These are phyloP conservation scores for Zosterops pallidus DNA, from an alignment of 2,113 vertebrate genomes.

Conservation along the genomic window DNA sequence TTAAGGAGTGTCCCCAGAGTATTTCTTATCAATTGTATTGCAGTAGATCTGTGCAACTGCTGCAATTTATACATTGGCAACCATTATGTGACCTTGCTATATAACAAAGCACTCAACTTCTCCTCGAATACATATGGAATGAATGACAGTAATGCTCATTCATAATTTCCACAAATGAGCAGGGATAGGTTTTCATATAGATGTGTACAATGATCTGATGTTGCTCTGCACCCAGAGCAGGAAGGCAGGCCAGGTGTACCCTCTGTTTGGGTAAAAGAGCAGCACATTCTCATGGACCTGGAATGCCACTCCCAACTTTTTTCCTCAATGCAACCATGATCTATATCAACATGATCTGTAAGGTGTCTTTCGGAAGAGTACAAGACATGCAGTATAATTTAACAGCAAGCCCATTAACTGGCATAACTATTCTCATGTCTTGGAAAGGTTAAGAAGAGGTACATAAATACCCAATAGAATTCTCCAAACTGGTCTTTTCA, in stretches of 20 bases:
- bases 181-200: neutral
- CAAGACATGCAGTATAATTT: neutral
- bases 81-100: neutral
- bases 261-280: neutral
- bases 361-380: neutral
- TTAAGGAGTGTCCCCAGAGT: neutral
- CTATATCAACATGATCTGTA: neutral
- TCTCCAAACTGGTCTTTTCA: neutral
- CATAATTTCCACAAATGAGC: neutral
- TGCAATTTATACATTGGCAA: neutral
- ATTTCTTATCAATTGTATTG: neutral
- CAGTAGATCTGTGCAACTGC: neutral
- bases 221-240: neutral
- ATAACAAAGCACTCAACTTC: neutral
- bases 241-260: neutral
- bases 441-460: neutral
- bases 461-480: neutral
- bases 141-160: neutral
- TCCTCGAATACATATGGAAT: neutral
- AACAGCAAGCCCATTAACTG: neutral
- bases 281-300: rapidly evolving
- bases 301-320: neutral
- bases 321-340: neutral
- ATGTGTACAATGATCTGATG: neutral
- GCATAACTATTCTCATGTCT: rapidly evolving